Evolutionary conservation across 2,888 invertebrate species (phyloP).

Genomic region (Tetragonula carbonaria): DNA sequence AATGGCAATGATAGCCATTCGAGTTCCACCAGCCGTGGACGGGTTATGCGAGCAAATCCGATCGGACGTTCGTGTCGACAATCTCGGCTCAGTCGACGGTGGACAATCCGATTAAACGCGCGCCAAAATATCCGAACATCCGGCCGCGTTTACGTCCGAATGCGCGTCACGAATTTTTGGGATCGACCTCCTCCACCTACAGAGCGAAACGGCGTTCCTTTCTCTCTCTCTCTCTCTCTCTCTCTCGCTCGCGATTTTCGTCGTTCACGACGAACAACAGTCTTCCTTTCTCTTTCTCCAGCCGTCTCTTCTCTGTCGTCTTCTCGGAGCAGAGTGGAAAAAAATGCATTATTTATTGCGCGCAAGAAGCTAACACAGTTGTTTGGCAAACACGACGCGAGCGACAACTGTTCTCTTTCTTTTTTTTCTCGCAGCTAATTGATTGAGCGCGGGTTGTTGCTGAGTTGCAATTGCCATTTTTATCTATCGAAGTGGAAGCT

Average conservation of each 20-base stretch:
- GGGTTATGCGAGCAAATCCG: constrained; percentile 51
- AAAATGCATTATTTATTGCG: too few species aligned
- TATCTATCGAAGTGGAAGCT: too few species aligned
- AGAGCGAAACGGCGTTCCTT: constrained; percentile 62
- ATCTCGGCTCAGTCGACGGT: constrained; percentile 40
- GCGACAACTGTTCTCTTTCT: too few species aligned
- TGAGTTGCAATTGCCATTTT: too few species aligned
- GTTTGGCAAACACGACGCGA: too few species aligned
- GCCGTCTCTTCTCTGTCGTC: too few species aligned
- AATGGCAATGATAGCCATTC: constrained; percentile 23
- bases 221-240: constrained; percentile 7
- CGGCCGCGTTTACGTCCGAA: constrained; percentile 26
- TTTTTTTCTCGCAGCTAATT: too few species aligned
- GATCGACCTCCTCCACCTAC: constrained; percentile 50
- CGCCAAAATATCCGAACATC: constrained; percentile 45
- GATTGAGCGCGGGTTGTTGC: too few species aligned
- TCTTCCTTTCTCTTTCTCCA: too few species aligned
- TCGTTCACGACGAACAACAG: not conserved
- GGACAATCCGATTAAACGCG: constrained; percentile 54
- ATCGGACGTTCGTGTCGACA: constrained; percentile 38
- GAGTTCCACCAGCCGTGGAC: constrained; percentile 43
- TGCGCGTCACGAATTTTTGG: not conserved
- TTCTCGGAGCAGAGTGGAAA: too few species aligned
- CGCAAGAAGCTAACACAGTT: too few species aligned
- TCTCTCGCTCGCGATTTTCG: constrained; percentile 31